Conservation (phyloP, 2,888 invertebrate genomes). For the Cephus sareptanus region DNA sequence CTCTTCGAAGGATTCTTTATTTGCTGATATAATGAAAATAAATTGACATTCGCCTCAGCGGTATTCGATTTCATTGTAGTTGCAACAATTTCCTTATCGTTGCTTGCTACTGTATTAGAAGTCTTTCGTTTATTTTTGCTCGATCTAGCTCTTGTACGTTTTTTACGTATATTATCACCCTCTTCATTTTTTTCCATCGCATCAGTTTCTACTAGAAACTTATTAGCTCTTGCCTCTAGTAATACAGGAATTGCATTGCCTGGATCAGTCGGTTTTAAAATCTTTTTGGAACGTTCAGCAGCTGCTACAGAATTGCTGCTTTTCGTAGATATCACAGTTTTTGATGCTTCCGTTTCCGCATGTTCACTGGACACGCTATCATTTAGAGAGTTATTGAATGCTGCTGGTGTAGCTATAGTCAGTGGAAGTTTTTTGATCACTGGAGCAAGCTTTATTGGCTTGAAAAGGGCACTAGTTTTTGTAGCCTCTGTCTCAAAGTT, state of each 20-base stretch:
- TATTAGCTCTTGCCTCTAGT: neutral
- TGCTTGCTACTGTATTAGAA: neutral
- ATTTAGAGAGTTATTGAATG: conserved; percentile 31
- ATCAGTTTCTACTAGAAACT: neutral
- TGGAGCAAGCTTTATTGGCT: conserved; percentile 50
- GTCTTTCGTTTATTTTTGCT: conserved; percentile 12
- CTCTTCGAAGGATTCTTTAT: neutral
- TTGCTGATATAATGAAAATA: neutral
- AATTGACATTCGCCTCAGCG: conserved; percentile 1
- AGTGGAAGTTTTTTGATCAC: conserved; percentile 38
- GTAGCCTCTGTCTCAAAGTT: conserved; percentile 16
- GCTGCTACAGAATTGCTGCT: neutral
- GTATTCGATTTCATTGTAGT: conserved; percentile 1
- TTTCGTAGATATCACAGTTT: neutral
- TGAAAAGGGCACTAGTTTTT: conserved; percentile 38
- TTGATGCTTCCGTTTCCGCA: neutral
- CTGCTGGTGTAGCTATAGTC: conserved; percentile 33
- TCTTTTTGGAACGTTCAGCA: neutral
- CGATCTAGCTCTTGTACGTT: conserved; percentile 5
- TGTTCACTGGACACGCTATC: conserved; percentile 17
- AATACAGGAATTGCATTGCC: neutral
- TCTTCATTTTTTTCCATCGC: neutral
- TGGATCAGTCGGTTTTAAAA: neutral
- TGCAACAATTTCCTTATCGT: neutral
- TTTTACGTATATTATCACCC: neutral